These are phyloP conservation scores for Tetramorium alpestre DNA, from an alignment of 1,140 invertebrate species.

Conservation along the genomic window DNA sequence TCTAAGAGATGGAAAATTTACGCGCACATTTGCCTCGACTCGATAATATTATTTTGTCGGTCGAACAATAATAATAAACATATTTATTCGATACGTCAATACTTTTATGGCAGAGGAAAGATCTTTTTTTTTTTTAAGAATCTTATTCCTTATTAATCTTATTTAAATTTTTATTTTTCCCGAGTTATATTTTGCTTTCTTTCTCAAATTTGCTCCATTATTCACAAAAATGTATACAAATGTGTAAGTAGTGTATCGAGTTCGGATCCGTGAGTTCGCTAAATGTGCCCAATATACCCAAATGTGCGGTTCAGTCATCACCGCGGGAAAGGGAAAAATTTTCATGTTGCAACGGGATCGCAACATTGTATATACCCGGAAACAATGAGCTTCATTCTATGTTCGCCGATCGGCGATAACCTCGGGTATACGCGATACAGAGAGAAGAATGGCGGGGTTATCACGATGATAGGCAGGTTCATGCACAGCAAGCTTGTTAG, in stretches of 20 bases:
- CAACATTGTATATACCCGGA: slow-evolving; percentile 63
- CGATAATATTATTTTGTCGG: slow-evolving; percentile 17
- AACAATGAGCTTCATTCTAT: slow-evolving; percentile 59
- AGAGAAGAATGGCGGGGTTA: slow-evolving; percentile 65
- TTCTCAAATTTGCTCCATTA: neutral
- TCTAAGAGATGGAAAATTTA: slow-evolving; percentile 16
- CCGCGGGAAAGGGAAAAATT: neutral
- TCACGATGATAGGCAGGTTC: slow-evolving; percentile 64
- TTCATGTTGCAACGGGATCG: slow-evolving; percentile 54
- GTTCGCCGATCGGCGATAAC: slow-evolving; percentile 59
- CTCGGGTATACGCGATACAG: slow-evolving; percentile 37
- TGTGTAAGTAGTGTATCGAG: neutral
- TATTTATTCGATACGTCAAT: neutral
- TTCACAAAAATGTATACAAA: neutral
- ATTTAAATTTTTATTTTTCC: neutral
- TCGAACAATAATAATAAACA: slow-evolving; percentile 17
- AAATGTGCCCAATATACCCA: no score
- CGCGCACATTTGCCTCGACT: neutral
- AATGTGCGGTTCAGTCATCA: neutral
- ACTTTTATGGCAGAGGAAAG: no score
- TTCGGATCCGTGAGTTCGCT: neutral
- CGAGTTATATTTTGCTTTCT: neutral
- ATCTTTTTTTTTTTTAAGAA: neutral
- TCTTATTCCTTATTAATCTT: neutral
- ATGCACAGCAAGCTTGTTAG: slow-evolving; percentile 32